Base-by-base conservation (phyloP, 1,140 invertebrate genomes). In the Drepana arcuata region DNA sequence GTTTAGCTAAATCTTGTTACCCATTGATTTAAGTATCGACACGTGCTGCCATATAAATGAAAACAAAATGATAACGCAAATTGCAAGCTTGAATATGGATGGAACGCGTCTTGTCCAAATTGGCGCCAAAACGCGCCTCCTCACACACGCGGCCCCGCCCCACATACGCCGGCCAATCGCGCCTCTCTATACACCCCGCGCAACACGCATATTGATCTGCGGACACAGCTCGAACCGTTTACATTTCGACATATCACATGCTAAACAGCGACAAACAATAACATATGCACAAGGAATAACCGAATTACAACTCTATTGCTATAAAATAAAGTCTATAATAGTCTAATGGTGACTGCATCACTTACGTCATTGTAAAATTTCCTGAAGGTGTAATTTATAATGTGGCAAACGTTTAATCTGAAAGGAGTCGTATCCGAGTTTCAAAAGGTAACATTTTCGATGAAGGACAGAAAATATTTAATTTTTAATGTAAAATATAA, bases 231-330 rank as follows among this genome's bases (percentile, higher is more conserved):
- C 62, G 59, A 77, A 71, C 71, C 71, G 68, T 77, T 74, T 72
- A 75, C 70, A 71, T 75, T 80, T 80, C 75, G 75, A 80, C 73
- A 78, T 80, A 80, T 80, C 75, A 75, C 73, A 74, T 63, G 62
- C 73, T 73, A 78, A 81, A 81, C 73, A 72, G 57, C 57, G 73
- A 68, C 71, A 78, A 81, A 81, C 71, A 81, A 81, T 75, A 75
- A 78, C 60, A 78, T 71, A 64, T 67, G 64, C 27, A 7, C 6
- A 7, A 11, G 16, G n/a, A 9, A 4, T 29, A 49, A 23, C 10
- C 2, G 2, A 45, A 59, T 44, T 59, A 51, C 5, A 34, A 62
- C 56, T 36, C n/a, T 68, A 61, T 16, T 0, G 0, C 0, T 0
- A n/a, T 0, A 0, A 0, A 0, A 10, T 48, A 64, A 48, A 37